Base-by-base conservation (phyloP, 2,113 vertebrate genomes). In the Scomber japonicus region DNA sequence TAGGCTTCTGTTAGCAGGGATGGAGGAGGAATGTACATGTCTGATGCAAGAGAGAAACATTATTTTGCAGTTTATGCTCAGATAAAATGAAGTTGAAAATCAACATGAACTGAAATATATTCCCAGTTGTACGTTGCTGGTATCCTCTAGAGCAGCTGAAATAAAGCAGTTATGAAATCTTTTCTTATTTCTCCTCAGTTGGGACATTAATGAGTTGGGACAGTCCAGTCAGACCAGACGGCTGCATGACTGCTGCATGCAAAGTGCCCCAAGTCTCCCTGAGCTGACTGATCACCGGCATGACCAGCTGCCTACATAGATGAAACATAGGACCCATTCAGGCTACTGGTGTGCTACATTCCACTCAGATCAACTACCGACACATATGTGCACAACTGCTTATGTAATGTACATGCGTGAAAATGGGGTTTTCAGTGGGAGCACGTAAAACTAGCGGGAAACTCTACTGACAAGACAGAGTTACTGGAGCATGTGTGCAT, bases 181-280 rank as follows among this genome's bases (percentile, higher is more conserved):
- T 11, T 31, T 65, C 27, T 80, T 16, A 40, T 40, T 40, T 71
- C 62, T 73, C 21, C 49, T 6, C 1, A 45, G 53, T 59, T 82
- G 59, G 61, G 75, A 79, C 80, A 88, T 78, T 21, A 46, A 11
- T 11, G 30, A 57, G 57, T 89, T 88, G 80, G 75, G 90, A 84
- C 90, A 91, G 31, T 53, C 11, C 8, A 9, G 40, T 71, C 60
- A 40, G 3, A 80, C 0, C 54, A 71, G 85, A 57, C 60, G 45
- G 60, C 11, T 31, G 21, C 73, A 27, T 54, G 24, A 50, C 16
- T 46, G 44, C 62, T 72, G 75, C 62, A n/a, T 3, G 30, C 16
- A 35, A 46, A 69, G 10, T 1, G 12, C 30, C 63, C 21, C 5
- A 12, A 24, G 68, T 74, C 57, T 62, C 16, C 57, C 10, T 57